These are phyloP conservation scores for Drymodes brunneopygia DNA, from an alignment of 2,113 vertebrate species.

Conservation along the genomic window DNA sequence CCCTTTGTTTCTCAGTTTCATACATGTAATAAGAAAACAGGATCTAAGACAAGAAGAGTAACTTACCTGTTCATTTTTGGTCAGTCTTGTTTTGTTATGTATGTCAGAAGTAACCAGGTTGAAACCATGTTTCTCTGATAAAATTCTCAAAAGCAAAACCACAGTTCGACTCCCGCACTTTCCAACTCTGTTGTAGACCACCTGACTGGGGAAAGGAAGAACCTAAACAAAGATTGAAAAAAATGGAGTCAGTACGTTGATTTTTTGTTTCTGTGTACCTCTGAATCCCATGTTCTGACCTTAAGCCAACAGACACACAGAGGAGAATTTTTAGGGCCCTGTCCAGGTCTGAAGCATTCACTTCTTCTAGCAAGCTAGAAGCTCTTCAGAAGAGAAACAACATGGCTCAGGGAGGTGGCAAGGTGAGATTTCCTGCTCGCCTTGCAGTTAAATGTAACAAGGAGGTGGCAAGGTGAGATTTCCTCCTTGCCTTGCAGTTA, in stretches of 20 bases:
- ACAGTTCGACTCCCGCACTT: constrained; percentile 98
- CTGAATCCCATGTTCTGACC: background rate
- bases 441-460: background rate
- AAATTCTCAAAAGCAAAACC: constrained; percentile 89
- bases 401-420: background rate
- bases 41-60: background rate
- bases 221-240: constrained; percentile 70
- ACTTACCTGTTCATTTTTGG: constrained; percentile 92
- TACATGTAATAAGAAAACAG: background rate
- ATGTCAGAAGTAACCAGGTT: constrained; percentile 95
- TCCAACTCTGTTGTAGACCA: constrained; percentile 98
- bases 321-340: background rate
- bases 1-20: background rate
- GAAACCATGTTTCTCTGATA: constrained; percentile 93
- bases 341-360: background rate
- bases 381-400: background rate
- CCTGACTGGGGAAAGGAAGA: constrained; percentile 95
- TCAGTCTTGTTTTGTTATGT: constrained; percentile 97
- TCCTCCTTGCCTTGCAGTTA: background rate
- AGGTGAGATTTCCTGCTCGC: background rate
- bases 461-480: background rate
- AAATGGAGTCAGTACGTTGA: background rate
- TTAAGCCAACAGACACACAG: background rate
- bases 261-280: background rate
- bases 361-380: background rate